phyloP scores from a whole-genome alignment of 1,140 invertebrate species.

The Drosophila orena region DNA sequence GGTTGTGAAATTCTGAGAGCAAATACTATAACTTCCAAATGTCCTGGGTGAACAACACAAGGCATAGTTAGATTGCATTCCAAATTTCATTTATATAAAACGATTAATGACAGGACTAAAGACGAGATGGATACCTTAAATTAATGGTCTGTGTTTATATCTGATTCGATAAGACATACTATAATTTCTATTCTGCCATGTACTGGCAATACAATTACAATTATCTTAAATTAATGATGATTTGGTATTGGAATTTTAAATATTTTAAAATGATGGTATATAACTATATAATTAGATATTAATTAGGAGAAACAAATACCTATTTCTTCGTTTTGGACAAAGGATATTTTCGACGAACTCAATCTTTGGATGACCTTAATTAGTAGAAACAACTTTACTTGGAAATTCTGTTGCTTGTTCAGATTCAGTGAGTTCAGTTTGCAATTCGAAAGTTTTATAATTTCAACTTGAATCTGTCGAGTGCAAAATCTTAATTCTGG shows the following conservation, averaged over 20 bases:
- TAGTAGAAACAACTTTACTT: conserved; percentile 8
- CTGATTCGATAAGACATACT: no score
- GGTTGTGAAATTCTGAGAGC: not conserved
- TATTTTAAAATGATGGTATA: no score
- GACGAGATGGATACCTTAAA: not conserved
- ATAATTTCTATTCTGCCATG: no score
- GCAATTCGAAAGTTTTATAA: conserved; percentile 36
- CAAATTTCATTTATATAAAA: not conserved
- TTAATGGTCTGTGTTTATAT: not conserved
- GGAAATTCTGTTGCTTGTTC: conserved; percentile 12
- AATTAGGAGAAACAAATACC: no score
- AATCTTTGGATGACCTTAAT: conserved; percentile 4
- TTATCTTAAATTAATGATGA: no score
- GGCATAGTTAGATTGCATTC: not conserved
- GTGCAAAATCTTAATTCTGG: conserved; percentile 40
- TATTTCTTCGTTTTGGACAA: not conserved
- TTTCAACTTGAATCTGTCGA: conserved; percentile 40
- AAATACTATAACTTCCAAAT: not conserved
- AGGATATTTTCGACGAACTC: not conserved
- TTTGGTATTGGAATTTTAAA: no score
- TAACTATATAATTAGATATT: no score
- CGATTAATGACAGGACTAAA: not conserved
- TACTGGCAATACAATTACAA: no score
- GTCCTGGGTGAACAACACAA: not conserved
- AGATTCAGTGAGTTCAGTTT: conserved; percentile 22